phyloP scores from a whole-genome alignment of 2,113 vertebrate genomes.

The Ameiurus melas region DNA sequence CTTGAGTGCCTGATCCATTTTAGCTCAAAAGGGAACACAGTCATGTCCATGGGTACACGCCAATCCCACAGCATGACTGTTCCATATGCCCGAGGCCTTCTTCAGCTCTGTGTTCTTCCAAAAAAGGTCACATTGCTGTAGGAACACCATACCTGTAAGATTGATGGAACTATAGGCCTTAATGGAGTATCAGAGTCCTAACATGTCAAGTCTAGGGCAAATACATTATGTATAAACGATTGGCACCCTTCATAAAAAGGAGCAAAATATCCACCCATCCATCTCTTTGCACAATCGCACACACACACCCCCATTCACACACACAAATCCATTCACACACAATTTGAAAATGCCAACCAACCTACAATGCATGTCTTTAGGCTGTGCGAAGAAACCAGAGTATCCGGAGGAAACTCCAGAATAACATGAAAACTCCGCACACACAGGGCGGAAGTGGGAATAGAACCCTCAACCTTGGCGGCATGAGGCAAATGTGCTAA shows the following conservation, averaged over 20 bases:
- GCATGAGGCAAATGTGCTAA: no score
- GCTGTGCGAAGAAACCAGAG: no score
- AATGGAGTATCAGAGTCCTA: neutral
- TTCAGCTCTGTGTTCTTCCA: neutral
- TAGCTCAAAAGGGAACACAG: neutral
- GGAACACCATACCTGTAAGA: neutral
- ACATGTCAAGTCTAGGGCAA: neutral
- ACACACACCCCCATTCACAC: no score
- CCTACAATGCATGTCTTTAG: no score
- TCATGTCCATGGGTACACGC: constrained; percentile 1
- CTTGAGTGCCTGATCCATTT: constrained; percentile 19
- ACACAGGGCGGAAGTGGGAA: no score
- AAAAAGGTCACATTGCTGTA: neutral
- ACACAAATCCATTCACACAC: no score
- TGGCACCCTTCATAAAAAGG: no score
- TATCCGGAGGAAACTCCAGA: no score
- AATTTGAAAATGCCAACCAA: no score
- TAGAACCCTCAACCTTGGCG: no score
- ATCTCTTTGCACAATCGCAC: no score
- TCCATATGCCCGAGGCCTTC: neutral
- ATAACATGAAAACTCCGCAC: no score
- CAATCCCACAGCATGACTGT: neutral
- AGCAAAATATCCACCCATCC: neutral
- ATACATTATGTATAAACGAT: neutral
- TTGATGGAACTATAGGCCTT: neutral